Evolutionary conservation across 1,140 invertebrate species (phyloP).

Genomic region (Drosophila athabasca): DNA sequence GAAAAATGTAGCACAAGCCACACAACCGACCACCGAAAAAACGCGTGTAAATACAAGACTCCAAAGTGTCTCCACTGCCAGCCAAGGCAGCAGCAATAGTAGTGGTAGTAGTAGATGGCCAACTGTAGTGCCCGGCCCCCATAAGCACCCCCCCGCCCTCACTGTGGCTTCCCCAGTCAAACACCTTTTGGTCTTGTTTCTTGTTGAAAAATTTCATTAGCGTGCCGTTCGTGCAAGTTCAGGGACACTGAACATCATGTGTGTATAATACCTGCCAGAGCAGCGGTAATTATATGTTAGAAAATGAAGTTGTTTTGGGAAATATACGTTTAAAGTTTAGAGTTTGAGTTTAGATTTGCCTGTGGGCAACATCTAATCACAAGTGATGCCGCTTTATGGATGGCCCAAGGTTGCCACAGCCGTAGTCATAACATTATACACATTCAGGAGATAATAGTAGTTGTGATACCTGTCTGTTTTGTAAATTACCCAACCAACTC

Average conservation of each 20-base stretch:
- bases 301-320: too few relatives aligned
- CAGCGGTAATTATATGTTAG: neutral
- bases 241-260: constrained; percentile 48
- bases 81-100: too few relatives aligned
- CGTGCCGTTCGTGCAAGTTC: constrained; percentile 62
- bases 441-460: constrained; percentile 13
- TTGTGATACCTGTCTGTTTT: constrained; percentile 16
- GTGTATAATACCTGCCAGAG: constrained; percentile 17
- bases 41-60: constrained; percentile 51
- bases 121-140: constrained; percentile 9
- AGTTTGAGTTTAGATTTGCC: too few relatives aligned
- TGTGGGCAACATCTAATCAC: too few relatives aligned
- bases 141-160: neutral
- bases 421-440: neutral
- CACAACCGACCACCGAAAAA: constrained; percentile 22
- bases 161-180: neutral
- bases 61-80: neutral
- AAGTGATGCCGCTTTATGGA: too few relatives aligned
- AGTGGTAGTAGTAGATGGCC: constrained; percentile 17
- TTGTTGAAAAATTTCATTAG: constrained; percentile 36
- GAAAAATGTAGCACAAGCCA: constrained; percentile 60
- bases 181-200: neutral
- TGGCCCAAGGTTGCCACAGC: too few relatives aligned
- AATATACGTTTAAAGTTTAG: neutral
- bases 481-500: constrained; percentile 23